Percentiles rank a stretch among this genome's conserved stretches.
Conservation (phyloP, 2,888 invertebrate genomes). For the Eledone cirrhosa region DNA sequence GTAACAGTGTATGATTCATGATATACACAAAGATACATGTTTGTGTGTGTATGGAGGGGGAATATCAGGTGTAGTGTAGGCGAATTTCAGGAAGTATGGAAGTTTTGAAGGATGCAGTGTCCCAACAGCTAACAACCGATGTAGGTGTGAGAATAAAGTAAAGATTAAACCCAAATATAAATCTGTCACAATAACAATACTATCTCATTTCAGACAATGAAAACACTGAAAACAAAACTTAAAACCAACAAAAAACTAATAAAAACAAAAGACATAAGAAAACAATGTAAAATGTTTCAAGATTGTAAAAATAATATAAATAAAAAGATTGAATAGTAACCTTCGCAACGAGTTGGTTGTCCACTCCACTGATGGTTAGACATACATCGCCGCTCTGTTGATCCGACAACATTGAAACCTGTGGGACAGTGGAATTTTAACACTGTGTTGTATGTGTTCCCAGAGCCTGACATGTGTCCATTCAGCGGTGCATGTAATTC, state of each 20-base stretch:
- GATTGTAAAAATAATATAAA: neutral
- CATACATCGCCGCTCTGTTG: constrained; percentile 88
- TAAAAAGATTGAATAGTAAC: constrained; percentile 67
- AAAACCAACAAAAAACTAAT: neutral
- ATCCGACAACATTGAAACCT: constrained; percentile 90
- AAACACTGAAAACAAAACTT: neutral
- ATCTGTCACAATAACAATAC: neutral
- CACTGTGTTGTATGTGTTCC: constrained; percentile 92
- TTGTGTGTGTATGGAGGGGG: no score
- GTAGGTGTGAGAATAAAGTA: no score
- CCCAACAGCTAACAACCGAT: no score
- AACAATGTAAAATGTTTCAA: neutral
- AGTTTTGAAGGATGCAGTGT: no score
- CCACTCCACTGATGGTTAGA: constrained; percentile 96
- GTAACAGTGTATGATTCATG: no score
- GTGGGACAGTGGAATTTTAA: constrained; percentile 96
- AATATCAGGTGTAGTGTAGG: no score
- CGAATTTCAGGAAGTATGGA: no score
- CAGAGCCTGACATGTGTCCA: constrained; percentile 91
- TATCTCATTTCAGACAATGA: neutral
- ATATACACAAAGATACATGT: no score
- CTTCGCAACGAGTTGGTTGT: constrained; percentile 89
- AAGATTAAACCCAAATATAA: neutral
- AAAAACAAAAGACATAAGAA: neutral
- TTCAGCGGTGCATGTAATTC: constrained; percentile 90